phyloP scores from a whole-genome alignment of 2,797 vertebrate genomes.

The Merluccius polli region DNA sequence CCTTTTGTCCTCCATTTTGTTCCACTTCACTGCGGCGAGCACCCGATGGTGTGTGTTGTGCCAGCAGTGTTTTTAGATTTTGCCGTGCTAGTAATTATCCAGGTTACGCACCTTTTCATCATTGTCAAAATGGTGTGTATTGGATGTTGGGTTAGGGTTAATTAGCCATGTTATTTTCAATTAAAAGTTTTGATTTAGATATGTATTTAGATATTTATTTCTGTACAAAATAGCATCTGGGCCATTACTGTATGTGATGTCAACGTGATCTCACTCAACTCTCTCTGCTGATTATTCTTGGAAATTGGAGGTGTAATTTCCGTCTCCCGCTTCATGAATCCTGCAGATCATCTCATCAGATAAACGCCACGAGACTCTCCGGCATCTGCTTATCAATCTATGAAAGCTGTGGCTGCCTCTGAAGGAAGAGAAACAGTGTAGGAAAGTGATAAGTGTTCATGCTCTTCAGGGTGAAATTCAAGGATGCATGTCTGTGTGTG shows the following conservation, averaged over 20 bases:
- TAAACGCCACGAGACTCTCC: constrained; percentile 57
- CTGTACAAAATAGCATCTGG: background rate
- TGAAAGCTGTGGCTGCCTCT: constrained; percentile 69
- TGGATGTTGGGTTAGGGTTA: constrained; percentile 3
- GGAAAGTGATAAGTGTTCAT: constrained; percentile 64
- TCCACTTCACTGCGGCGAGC: constrained; percentile 15
- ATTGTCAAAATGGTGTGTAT: background rate
- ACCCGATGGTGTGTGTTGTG: background rate
- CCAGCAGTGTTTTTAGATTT: background rate
- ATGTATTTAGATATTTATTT: constrained; percentile 1
- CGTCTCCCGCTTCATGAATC: constrained; percentile 43
- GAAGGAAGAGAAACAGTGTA: constrained; percentile 55
- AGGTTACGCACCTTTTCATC: background rate
- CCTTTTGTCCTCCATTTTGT: constrained; percentile 32
- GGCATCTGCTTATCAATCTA: constrained; percentile 51
- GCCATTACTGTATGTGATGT: background rate
- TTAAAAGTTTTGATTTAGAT: background rate
- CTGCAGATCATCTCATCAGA: constrained; percentile 58
- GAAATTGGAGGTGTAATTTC: constrained; percentile 52
- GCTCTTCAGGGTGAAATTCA: constrained; percentile 66
- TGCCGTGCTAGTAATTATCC: background rate
- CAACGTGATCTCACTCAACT: constrained; percentile 18
- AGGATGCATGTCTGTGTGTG: constrained; percentile 26
- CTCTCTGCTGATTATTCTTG: constrained; percentile 14
- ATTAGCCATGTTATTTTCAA: background rate